These are phyloP conservation scores for Meteorus colon DNA, from an alignment of 2,888 invertebrate species.

Conservation along the genomic window DNA sequence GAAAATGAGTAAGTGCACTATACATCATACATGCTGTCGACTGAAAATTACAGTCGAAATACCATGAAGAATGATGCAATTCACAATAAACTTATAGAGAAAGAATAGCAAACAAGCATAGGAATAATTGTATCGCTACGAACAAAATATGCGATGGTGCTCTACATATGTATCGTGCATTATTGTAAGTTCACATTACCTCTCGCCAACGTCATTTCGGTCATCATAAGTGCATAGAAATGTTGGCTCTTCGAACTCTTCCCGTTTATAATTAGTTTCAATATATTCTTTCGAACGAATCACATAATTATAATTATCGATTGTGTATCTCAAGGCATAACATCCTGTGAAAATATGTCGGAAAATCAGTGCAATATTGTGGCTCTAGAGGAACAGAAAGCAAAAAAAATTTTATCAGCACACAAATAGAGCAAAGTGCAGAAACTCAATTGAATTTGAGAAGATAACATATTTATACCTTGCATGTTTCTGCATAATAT, in stretches of 20 bases:
- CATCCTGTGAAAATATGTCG: slow-evolving; percentile 51
- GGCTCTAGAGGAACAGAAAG: slow-evolving; percentile 36
- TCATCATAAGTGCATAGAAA: slow-evolving; percentile 48
- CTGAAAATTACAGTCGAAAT: not conserved
- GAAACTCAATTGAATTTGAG: not conserved
- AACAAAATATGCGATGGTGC: not conserved
- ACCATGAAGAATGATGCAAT: not conserved
- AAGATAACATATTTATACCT: slow-evolving; percentile 22
- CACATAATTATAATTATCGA: slow-evolving; percentile 40
- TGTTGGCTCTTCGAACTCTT: slow-evolving; percentile 45
- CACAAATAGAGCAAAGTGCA: not conserved
- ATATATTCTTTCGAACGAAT: slow-evolving; percentile 46
- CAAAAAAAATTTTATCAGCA: slow-evolving; percentile 1
- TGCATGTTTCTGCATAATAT: slow-evolving; percentile 10
- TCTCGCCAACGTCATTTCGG: slow-evolving; percentile 14
- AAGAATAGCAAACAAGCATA: not conserved
- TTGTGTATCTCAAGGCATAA: slow-evolving; percentile 51
- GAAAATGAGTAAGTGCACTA: not conserved
- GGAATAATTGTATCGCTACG: not conserved
- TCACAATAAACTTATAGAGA: not conserved
- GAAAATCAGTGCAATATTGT: slow-evolving; percentile 45
- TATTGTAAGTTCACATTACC: not conserved
- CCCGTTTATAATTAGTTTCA: slow-evolving; percentile 45
- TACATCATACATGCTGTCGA: not conserved
- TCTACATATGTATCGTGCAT: not conserved